phyloP scores from a whole-genome alignment of 2,797 vertebrate species.

The Sparus aurata region DNA sequence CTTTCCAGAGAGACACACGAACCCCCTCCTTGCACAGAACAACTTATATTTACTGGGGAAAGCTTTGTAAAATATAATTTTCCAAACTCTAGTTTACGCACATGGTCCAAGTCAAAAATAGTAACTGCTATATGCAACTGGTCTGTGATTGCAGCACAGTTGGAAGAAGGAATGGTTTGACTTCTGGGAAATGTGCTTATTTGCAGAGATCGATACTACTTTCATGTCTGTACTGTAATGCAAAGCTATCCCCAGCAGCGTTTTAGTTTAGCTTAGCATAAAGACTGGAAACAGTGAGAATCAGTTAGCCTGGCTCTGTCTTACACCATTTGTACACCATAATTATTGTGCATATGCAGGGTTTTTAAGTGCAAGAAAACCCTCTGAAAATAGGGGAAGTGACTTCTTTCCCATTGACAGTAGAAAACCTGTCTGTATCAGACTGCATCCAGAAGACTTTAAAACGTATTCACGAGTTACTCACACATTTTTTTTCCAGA shows the following conservation, averaged over 20 bases:
- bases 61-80: conserved; percentile 14
- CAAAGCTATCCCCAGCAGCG: background rate
- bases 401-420: too few relatives aligned
- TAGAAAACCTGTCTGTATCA: too few relatives aligned
- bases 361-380: too few relatives aligned
- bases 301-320: too few relatives aligned
- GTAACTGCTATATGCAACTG: background rate
- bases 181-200: background rate
- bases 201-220: background rate
- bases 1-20: conserved; percentile 5
- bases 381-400: too few relatives aligned
- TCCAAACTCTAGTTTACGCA: conserved; percentile 13
- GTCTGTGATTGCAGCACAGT: background rate
- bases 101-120: background rate
- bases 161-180: background rate
- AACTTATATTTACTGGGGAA: conserved; percentile 33
- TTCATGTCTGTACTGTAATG: background rate
- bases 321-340: too few relatives aligned
- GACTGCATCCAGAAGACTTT: too few relatives aligned
- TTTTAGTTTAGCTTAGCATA: conserved; percentile 17
- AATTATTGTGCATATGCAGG: too few relatives aligned
- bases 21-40: conserved; percentile 4
- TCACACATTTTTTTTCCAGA: too few relatives aligned
- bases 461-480: too few relatives aligned
- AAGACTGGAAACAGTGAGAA: background rate